These are phyloP conservation scores for Ommatoiulus sabulosus DNA, from an alignment of 2,888 invertebrate genomes.

Conservation along the genomic window DNA sequence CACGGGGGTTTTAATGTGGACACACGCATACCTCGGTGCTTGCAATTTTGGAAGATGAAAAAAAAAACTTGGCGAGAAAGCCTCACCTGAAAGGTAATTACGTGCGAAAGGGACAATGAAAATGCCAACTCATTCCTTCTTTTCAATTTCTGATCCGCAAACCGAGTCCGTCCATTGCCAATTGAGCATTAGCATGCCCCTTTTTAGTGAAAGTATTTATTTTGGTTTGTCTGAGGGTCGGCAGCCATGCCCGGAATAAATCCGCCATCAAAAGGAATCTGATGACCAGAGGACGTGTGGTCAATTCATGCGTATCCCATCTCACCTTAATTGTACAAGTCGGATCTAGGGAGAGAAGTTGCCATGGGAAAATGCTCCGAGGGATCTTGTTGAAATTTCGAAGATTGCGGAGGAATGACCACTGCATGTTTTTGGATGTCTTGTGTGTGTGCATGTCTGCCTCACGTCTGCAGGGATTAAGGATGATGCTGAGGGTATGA, in stretches of 20 bases:
- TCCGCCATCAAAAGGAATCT: neutral
- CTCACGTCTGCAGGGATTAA: too few relatives aligned
- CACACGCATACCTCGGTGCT: conserved; percentile 7
- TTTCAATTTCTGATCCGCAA: conserved; percentile 45
- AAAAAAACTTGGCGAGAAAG: neutral
- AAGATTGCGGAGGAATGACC: neutral
- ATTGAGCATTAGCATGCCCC: conserved; percentile 12
- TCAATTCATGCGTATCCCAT: conserved; percentile 4
- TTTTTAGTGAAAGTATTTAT: conserved; percentile 41
- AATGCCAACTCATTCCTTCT: conserved; percentile 46
- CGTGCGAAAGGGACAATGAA: conserved; percentile 51
- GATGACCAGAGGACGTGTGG: neutral
- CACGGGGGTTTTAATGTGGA: neutral
- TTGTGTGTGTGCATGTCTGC: neutral
- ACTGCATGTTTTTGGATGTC: neutral
- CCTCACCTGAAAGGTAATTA: conserved; percentile 31
- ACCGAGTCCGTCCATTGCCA: conserved; percentile 49
- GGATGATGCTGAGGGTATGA: too few relatives aligned
- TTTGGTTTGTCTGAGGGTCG: conserved; percentile 44
- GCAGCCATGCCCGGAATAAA: conserved; percentile 37
- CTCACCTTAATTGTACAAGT: neutral
- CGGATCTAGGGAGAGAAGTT: neutral
- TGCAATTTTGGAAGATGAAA: neutral
- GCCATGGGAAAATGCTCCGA: too few relatives aligned
- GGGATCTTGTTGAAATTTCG: neutral